A percentile compares a stretch with the other conserved stretches of the same genome.
Conservation (phyloP, 2,797 vertebrate species). For the Sebastiscus tertius region DNA sequence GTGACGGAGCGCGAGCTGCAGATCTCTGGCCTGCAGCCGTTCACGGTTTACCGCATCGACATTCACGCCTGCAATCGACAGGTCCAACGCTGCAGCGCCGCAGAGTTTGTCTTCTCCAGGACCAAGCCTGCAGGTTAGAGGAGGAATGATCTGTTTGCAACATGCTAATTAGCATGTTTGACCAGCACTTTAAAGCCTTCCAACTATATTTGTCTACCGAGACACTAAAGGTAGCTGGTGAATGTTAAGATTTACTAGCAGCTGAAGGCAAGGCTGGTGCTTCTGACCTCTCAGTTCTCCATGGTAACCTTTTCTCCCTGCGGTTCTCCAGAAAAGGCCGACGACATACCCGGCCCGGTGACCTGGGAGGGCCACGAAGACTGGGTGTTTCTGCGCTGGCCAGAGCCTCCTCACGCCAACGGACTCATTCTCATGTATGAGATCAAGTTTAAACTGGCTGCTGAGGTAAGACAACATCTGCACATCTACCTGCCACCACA, state of each 20-base stretch:
- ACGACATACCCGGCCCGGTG: constrained; percentile 91
- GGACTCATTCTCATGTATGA: constrained; percentile 97
- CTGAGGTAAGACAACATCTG: constrained; percentile 85
- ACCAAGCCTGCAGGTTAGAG: constrained; percentile 93
- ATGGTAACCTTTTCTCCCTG: neutral
- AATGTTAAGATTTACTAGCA: neutral
- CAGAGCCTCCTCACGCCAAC: constrained; percentile 90
- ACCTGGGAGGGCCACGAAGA: constrained; percentile 89
- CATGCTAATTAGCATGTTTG: neutral
- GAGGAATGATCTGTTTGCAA: neutral
- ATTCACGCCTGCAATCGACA: constrained; percentile 96
- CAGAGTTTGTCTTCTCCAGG: constrained; percentile 95
- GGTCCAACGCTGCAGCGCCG: constrained; percentile 91
- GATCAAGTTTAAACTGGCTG: constrained; percentile 90
- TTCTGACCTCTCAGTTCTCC: neutral
- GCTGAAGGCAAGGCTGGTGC: neutral
- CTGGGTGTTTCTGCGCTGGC: constrained; percentile 90
- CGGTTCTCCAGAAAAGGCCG: constrained; percentile 88
- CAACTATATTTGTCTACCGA: neutral
- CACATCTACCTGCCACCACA: neutral
- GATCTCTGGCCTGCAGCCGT: constrained; percentile 90
- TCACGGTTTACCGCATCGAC: constrained; percentile 96
- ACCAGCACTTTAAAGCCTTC: neutral
- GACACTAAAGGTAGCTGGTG: neutral
- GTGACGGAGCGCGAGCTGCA: constrained; percentile 90